Conservation (phyloP, 2,113 vertebrate species). For the Marmota flaviventris region DNA sequence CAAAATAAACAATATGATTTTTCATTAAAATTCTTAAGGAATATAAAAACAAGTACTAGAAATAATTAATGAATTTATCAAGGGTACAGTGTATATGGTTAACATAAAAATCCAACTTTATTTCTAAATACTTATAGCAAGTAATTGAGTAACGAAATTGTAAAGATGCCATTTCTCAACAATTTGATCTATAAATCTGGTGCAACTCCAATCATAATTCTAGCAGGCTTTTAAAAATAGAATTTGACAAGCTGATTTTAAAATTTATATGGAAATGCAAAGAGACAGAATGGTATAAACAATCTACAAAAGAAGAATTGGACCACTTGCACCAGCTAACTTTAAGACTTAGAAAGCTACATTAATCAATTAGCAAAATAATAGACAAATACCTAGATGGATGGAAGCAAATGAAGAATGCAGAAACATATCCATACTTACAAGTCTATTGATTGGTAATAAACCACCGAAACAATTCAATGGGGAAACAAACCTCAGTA, state of each 20-base stretch:
- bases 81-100: background rate
- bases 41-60: background rate
- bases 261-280: conserved; percentile 8
- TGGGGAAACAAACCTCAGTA: background rate
- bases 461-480: background rate
- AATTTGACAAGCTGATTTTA: conserved; percentile 29
- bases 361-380: conserved; percentile 31
- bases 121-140: conserved; percentile 30
- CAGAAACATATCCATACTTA: background rate
- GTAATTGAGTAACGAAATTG: conserved; percentile 25
- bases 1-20: background rate
- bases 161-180: background rate
- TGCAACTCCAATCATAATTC: background rate
- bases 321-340: background rate
- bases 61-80: conserved; percentile 12
- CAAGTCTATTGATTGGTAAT: conserved; percentile 30
- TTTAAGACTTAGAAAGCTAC: conserved; percentile 44
- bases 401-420: background rate
- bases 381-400: background rate
- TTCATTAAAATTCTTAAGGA: background rate
- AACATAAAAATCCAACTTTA: conserved; percentile 23
- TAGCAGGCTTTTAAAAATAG: conserved; percentile 33
- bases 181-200: background rate
- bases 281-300: background rate
- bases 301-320: conserved; percentile 31